Percentiles rank a stretch among this genome's conserved stretches.
Evolutionary conservation across 2,797 vertebrate genomes (phyloP).

Genomic region (Brotula barbata): DNA sequence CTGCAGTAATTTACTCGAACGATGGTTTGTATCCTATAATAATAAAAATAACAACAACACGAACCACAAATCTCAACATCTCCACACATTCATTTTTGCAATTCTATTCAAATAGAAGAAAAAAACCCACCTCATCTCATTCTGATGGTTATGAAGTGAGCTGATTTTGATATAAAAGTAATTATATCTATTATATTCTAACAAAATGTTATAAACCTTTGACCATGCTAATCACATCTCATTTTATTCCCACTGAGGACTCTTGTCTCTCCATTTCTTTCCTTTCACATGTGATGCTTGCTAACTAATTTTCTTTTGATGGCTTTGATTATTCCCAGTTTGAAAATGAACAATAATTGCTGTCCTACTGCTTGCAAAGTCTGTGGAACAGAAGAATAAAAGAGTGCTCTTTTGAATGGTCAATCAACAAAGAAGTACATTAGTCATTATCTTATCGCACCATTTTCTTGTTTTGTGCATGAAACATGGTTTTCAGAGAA

Average conservation of each 20-base stretch:
- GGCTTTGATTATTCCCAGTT: conserved; percentile 75
- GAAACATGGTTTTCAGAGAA: conserved; percentile 57
- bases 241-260: conserved; percentile 76
- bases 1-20: too few relatives aligned
- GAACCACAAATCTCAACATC: conserved; percentile 50
- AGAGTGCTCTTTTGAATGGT: conserved; percentile 72
- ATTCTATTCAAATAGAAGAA: conserved; percentile 50
- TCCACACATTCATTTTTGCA: conserved; percentile 47
- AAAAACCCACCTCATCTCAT: conserved; percentile 75
- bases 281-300: conserved; percentile 80
- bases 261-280: conserved; percentile 70
- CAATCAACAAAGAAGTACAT: conserved; percentile 79
- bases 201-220: conserved; percentile 82
- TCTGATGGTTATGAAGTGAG: conserved; percentile 75
- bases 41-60: conserved; percentile 42
- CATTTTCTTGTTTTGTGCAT: conserved; percentile 67
- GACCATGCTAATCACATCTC: conserved; percentile 79
- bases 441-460: conserved; percentile 73
- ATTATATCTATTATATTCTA: conserved; percentile 82
- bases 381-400: conserved; percentile 63
- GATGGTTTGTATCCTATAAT: background rate
- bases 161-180: conserved; percentile 76
- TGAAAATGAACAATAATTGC: conserved; percentile 83
- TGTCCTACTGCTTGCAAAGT: conserved; percentile 78
- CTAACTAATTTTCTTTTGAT: conserved; percentile 81